phyloP scores from a whole-genome alignment of 2,888 invertebrate genomes.

The Nomada fucata region DNA sequence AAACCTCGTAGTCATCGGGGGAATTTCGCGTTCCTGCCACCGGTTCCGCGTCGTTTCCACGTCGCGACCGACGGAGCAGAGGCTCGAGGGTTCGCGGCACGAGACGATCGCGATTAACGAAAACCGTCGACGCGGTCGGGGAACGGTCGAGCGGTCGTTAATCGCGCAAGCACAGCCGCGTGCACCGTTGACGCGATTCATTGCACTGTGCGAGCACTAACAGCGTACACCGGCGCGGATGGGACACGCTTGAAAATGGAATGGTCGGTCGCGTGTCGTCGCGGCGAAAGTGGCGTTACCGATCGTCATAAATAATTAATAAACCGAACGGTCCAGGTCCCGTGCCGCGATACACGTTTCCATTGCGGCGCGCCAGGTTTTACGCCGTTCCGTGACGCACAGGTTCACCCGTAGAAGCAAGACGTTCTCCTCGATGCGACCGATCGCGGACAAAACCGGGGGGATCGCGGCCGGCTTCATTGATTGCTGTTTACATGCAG shows the following conservation, averaged over 20 bases:
- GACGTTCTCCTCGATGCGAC: neutral
- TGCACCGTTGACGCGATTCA: neutral
- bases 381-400: constrained; percentile 47
- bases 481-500: constrained; percentile 79
- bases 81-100: constrained; percentile 13
- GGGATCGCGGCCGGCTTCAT: constrained; percentile 70
- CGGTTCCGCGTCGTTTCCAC: constrained; percentile 7
- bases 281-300: constrained; percentile 34
- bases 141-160: no score
- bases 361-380: constrained; percentile 56
- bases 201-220: neutral
- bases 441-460: constrained; percentile 55
- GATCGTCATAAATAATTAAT: constrained; percentile 72
- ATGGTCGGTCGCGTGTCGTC: constrained; percentile 49
- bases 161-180: neutral
- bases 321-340: constrained; percentile 58
- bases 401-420: neutral
- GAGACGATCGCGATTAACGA: constrained; percentile 11
- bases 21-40: constrained; percentile 36
- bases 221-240: neutral
- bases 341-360: constrained; percentile 40
- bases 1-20: constrained; percentile 44
- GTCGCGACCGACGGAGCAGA: constrained; percentile 11
- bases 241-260: constrained; percentile 26
- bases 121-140: neutral